phyloP scores from a whole-genome alignment of 2,888 invertebrate genomes.

The Drosophila paramelanica region DNA sequence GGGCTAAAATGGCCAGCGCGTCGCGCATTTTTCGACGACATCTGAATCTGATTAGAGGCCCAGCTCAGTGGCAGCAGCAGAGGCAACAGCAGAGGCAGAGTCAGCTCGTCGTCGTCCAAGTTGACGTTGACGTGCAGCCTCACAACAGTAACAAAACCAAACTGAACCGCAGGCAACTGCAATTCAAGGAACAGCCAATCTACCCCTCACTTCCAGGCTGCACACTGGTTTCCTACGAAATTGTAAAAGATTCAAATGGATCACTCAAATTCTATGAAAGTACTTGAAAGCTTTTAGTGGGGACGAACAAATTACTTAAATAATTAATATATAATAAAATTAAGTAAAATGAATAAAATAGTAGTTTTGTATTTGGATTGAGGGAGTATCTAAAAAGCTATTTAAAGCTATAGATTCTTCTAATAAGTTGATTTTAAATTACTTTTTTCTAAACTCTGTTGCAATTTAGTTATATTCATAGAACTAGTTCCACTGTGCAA shows the following conservation, averaged over 20 bases:
- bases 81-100: constrained; percentile 2
- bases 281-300: neutral
- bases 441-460: no score
- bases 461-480: no score
- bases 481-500: constrained; percentile 35
- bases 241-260: neutral
- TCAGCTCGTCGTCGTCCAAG: constrained; percentile 33
- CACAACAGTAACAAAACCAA: constrained; percentile 28
- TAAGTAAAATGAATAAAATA: no score
- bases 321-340: neutral
- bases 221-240: constrained; percentile 32
- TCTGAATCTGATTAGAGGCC: constrained; percentile 77
- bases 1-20: constrained; percentile 76
- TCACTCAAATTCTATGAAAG: neutral
- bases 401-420: no score
- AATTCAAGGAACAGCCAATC: constrained; percentile 48
- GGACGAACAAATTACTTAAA: neutral
- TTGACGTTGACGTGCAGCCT: constrained; percentile 63
- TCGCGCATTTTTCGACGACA: constrained; percentile 81
- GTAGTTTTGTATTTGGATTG: no score
- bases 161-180: constrained; percentile 32
- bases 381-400: no score
- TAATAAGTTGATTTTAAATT: no score
- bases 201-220: constrained; percentile 18
- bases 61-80: constrained; percentile 10